Percentiles rank a stretch among this genome's conserved stretches.
Evolutionary conservation across 1,140 invertebrate species (phyloP).

Genomic region (Goniozus legneri): DNA sequence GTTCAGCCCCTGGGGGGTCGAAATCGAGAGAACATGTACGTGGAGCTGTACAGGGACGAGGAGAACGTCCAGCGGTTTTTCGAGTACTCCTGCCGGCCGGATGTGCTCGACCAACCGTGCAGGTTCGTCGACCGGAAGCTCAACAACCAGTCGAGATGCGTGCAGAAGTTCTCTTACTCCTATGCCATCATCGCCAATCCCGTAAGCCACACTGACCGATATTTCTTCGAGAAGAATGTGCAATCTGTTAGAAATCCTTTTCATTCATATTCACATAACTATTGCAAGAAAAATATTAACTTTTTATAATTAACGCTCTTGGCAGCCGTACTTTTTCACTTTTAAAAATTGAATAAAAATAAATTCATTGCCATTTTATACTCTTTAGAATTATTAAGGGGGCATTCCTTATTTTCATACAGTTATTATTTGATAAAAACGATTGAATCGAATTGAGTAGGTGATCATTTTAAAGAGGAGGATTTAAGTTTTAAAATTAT

Average conservation of each 20-base stretch:
- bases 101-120: conserved; percentile 71
- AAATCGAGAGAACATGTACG: conserved; percentile 67
- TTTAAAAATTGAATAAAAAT: too few species aligned
- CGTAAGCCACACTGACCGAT: too few species aligned
- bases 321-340: too few species aligned
- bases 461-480: too few species aligned
- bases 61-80: conserved; percentile 69
- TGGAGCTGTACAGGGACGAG: conserved; percentile 72
- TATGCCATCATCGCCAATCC: conserved; percentile 71
- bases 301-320: too few species aligned
- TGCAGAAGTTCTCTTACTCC: conserved; percentile 79
- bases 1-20: conserved; percentile 73
- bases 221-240: background rate
- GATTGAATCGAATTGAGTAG: too few species aligned
- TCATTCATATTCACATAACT: too few species aligned
- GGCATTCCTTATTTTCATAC: too few species aligned
- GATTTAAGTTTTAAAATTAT: too few species aligned
- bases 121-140: conserved; percentile 69
- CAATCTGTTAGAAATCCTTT: background rate
- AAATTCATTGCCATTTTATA: too few species aligned
- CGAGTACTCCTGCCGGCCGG: conserved; percentile 72
- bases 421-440: too few species aligned
- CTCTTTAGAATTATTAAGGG: too few species aligned
- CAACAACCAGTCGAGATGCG: conserved; percentile 69
- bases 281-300: background rate